Evolutionary conservation across 2,888 invertebrate genomes (phyloP).

Genomic region (Eristalinus sepulchralis): DNA sequence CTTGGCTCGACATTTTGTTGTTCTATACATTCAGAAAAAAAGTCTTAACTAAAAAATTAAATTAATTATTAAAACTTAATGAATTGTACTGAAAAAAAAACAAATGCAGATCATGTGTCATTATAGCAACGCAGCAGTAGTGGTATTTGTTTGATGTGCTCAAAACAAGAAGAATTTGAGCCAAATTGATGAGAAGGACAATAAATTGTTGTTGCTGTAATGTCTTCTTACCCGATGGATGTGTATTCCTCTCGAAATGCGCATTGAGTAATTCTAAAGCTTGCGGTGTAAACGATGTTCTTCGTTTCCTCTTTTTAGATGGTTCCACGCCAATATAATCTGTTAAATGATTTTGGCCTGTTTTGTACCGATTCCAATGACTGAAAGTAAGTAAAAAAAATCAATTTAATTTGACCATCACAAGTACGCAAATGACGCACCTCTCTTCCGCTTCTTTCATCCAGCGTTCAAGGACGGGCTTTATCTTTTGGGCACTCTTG

Average conservation of each 20-base stretch:
- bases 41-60: too few species aligned
- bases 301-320: slow-evolving; percentile 96
- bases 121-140: too few species aligned
- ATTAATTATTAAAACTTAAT: too few species aligned
- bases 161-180: too few species aligned
- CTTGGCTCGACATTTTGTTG: too few species aligned
- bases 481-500: slow-evolving; percentile 99
- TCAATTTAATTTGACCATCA: not conserved
- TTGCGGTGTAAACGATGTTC: slow-evolving; percentile 98
- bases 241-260: slow-evolving; percentile 97
- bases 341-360: slow-evolving; percentile 95
- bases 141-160: too few species aligned
- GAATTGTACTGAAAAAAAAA: too few species aligned
- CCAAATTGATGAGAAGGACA: too few species aligned
- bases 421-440: slow-evolving; percentile 80
- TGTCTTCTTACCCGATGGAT: slow-evolving; percentile 92
- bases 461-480: slow-evolving; percentile 98
- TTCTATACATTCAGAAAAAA: too few species aligned
- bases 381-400: slow-evolving; percentile 72
- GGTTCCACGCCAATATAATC: slow-evolving; percentile 98
- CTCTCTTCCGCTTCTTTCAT: slow-evolving; percentile 99
- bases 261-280: slow-evolving; percentile 96
- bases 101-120: too few species aligned
- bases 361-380: slow-evolving; percentile 91
- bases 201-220: too few species aligned